Evolutionary conservation across 2,888 invertebrate genomes (phyloP).

Genomic region (Phanerotoma sp.): DNA sequence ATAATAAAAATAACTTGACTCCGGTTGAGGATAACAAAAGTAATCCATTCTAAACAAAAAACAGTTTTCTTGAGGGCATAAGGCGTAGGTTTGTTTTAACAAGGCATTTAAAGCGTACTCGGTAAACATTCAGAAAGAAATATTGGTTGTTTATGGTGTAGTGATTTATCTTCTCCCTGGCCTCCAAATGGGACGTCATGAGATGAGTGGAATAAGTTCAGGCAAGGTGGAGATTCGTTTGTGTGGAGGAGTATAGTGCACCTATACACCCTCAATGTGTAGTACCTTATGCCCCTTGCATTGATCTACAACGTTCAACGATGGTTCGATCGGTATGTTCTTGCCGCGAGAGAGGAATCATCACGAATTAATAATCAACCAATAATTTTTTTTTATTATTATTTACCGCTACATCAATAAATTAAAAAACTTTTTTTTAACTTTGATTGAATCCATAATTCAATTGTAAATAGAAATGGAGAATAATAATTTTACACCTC

Average conservation of each 20-base stretch:
- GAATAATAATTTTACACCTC: no score
- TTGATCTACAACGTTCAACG: no score
- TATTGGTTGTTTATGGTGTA: conserved; percentile 56
- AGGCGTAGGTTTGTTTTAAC: conserved; percentile 58
- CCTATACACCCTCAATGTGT: conserved; percentile 24
- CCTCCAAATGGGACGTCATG: conserved; percentile 25
- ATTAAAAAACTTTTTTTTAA: no score
- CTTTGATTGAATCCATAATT: no score
- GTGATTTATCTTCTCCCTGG: conserved; percentile 55
- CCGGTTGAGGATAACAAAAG: background rate
- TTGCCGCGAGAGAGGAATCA: no score
- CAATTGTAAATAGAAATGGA: no score
- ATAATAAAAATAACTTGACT: no score
- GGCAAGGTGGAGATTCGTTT: conserved; percentile 27
- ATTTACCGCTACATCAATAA: no score
- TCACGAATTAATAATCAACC: no score
- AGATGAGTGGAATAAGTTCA: conserved; percentile 44
- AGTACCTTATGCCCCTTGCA: background rate
- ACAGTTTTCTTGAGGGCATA: conserved; percentile 8
- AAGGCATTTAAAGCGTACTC: conserved; percentile 58
- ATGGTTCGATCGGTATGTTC: no score
- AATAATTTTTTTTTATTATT: no score
- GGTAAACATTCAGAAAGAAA: conserved; percentile 58
- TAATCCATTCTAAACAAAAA: background rate
- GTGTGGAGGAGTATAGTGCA: conserved; percentile 29